phyloP scores from a whole-genome alignment of 2,888 invertebrate genomes.

The Drosophila borealis region DNA sequence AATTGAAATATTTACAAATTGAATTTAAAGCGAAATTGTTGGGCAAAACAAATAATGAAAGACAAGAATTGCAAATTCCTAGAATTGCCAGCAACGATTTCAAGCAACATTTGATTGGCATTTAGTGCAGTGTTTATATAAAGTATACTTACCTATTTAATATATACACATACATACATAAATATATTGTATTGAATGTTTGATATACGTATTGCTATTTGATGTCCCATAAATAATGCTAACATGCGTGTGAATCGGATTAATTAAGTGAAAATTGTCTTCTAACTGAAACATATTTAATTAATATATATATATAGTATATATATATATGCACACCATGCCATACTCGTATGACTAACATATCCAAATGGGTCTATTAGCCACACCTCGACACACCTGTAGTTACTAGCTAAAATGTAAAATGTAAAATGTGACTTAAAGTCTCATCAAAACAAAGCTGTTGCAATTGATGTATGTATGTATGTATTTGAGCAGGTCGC shows the following conservation, averaged over 20 bases:
- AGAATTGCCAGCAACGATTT: slow-evolving; percentile 49
- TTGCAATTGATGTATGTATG: slow-evolving; percentile 26
- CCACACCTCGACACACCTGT: slow-evolving; percentile 32
- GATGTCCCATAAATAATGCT: slow-evolving; percentile 51
- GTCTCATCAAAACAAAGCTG: slow-evolving; percentile 65
- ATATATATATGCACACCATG: not conserved
- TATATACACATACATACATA: slow-evolving; percentile 30
- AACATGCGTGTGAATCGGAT: slow-evolving; percentile 2
- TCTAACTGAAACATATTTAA: slow-evolving; percentile 16
- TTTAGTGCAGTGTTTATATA: slow-evolving; percentile 64
- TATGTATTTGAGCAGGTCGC: slow-evolving; percentile 34
- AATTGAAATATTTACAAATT: slow-evolving; percentile 57
- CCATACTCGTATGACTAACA: slow-evolving; percentile 52
- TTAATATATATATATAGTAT: slow-evolving; percentile 8
- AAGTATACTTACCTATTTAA: slow-evolving; percentile 38
- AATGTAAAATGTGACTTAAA: slow-evolving; percentile 58
- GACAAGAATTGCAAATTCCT: slow-evolving; percentile 45
- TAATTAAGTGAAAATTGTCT: slow-evolving; percentile 16
- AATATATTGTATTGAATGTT: slow-evolving; percentile 64
- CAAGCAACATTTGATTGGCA: slow-evolving; percentile 55
- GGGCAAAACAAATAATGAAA: slow-evolving; percentile 21
- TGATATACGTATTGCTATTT: slow-evolving; percentile 73
- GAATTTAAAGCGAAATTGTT: slow-evolving; percentile 50
- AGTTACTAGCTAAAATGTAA: slow-evolving; percentile 21
- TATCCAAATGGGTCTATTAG: slow-evolving; percentile 75